Evolutionary conservation across 2,797 vertebrate genomes (phyloP).

Genomic region (Bradypus variegatus): DNA sequence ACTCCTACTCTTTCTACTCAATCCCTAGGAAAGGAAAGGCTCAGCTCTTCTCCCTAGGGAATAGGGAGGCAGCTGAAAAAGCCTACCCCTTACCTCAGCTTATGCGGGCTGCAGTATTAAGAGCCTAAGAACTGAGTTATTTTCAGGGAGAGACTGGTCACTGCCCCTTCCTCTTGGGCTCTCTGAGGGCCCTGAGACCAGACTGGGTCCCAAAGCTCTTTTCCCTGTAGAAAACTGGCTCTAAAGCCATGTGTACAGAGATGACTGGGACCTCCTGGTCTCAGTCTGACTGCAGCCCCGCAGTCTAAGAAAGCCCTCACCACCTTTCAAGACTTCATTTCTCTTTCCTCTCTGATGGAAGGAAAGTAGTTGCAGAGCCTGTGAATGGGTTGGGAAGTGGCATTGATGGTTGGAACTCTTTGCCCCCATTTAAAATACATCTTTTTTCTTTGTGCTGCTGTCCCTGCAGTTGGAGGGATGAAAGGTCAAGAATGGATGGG

Average conservation of each 20-base stretch:
- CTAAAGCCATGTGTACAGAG: neutral
- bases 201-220: neutral
- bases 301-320: neutral
- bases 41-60: neutral
- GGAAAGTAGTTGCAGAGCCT: neutral
- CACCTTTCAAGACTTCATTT: neutral
- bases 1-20: neutral
- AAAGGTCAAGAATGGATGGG: neutral
- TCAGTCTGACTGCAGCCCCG: neutral
- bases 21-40: neutral
- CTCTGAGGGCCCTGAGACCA: neutral
- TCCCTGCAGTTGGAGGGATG: neutral
- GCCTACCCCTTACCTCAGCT: neutral
- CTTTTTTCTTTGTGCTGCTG: neutral
- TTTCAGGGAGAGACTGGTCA: neutral
- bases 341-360: neutral
- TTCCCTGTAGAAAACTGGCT: neutral
- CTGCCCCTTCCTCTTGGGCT: neutral
- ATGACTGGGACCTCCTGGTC: neutral
- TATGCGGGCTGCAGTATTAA: neutral
- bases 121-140: neutral
- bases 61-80: neutral
- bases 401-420: neutral
- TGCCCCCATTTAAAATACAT: neutral
- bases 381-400: neutral